Percentiles rank a stretch among this genome's conserved stretches.
phyloP scores from a whole-genome alignment of 1,140 invertebrate genomes.

The Daktulosphaira vitifoliae region DNA sequence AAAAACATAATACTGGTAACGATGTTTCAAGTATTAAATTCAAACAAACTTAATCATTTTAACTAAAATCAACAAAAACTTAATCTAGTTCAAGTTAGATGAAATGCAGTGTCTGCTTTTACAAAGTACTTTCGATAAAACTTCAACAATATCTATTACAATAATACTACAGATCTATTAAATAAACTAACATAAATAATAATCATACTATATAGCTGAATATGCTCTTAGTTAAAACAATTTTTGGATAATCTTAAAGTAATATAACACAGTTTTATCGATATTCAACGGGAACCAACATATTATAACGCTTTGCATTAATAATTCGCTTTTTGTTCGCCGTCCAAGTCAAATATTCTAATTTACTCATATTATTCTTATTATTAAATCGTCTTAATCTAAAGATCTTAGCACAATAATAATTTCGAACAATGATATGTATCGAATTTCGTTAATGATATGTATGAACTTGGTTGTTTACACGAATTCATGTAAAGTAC shows the following conservation, averaged over 20 bases:
- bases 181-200: neutral
- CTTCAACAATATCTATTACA: slow-evolving; percentile 4
- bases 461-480: slow-evolving; percentile 31
- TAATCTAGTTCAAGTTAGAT: neutral
- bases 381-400: slow-evolving; percentile 8
- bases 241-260: no score
- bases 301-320: no score
- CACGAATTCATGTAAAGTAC: slow-evolving; percentile 20
- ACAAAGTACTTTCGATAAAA: neutral
- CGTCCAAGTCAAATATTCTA: no score
- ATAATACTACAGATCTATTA: slow-evolving; percentile 1
- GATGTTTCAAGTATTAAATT: neutral
- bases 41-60: neutral
- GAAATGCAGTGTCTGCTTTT: neutral
- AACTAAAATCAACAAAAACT: neutral
- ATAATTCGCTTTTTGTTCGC: no score
- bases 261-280: no score
- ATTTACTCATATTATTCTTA: neutral
- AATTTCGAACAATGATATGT: slow-evolving; percentile 33
- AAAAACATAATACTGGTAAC: no score
- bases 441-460: slow-evolving; percentile 30
- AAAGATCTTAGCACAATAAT: slow-evolving; percentile 4
- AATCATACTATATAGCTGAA: no score
- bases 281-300: no score
- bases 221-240: no score